Evolutionary conservation across 2,888 invertebrate genomes (phyloP).

Genomic region (Trichacis sp.): DNA sequence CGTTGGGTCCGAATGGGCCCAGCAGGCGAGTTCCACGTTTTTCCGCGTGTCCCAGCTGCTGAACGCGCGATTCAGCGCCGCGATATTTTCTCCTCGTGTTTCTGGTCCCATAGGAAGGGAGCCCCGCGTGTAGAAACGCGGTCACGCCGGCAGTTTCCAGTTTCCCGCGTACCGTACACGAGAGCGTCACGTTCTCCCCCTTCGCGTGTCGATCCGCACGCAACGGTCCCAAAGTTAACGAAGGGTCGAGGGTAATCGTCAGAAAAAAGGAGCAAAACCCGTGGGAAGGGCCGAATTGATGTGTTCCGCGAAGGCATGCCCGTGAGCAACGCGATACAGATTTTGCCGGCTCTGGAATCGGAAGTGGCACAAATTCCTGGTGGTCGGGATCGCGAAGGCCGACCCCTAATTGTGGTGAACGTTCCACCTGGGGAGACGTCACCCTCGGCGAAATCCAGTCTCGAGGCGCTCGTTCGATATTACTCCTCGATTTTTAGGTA

Average conservation of each 20-base stretch:
- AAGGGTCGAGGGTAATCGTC: no score
- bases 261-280: background rate
- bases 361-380: conserved; percentile 76
- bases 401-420: conserved; percentile 75
- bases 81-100: conserved; percentile 11
- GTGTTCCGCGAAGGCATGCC: conserved; percentile 20
- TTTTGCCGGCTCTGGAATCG: conserved; percentile 73
- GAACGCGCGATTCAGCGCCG: conserved; percentile 30
- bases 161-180: conserved; percentile 18
- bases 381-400: conserved; percentile 76
- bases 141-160: conserved; percentile 35
- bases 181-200: conserved; percentile 29
- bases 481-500: conserved; percentile 73
- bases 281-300: background rate
- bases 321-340: conserved; percentile 71
- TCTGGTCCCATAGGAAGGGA: conserved; percentile 14
- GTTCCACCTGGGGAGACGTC: conserved; percentile 73
- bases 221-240: no score
- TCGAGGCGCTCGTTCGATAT: conserved; percentile 70
- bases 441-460: conserved; percentile 59
- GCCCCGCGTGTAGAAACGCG: conserved; percentile 44
- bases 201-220: conserved; percentile 25
- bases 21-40: conserved; percentile 55
- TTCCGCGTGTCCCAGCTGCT: conserved; percentile 45
- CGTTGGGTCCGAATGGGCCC: conserved; percentile 71